A percentile compares a stretch with the other conserved stretches of the same genome.
phyloP scores from a whole-genome alignment of 2,888 invertebrate genomes.

The Drosophila rellima region DNA sequence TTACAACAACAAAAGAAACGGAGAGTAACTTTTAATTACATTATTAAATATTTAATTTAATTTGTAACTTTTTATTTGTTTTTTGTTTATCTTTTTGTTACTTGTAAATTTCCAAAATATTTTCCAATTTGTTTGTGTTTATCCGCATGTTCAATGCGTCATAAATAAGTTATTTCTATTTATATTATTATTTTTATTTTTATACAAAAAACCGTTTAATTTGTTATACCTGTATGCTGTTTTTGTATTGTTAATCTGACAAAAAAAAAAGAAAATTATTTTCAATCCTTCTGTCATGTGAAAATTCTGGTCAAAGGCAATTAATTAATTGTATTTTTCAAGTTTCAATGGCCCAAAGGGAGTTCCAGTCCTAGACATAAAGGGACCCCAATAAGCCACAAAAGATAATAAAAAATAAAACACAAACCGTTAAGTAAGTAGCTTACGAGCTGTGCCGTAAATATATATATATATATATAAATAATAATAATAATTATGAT shows the following conservation, averaged over 20 bases:
- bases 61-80: constrained; percentile 33
- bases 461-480: constrained; percentile 34
- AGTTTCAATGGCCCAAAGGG: constrained; percentile 36
- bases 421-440: constrained; percentile 38
- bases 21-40: constrained; percentile 30
- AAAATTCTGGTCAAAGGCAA: constrained; percentile 73
- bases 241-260: constrained; percentile 63
- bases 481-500: constrained; percentile 37
- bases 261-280: constrained; percentile 39
- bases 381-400: constrained; percentile 19
- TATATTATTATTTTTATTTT: constrained; percentile 39
- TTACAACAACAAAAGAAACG: constrained; percentile 28
- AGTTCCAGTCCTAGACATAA: constrained; percentile 56
- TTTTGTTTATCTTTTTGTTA: constrained; percentile 19
- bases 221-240: constrained; percentile 62
- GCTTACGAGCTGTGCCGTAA: constrained; percentile 54
- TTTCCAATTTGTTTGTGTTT: constrained; percentile 54
- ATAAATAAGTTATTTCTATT: constrained; percentile 61
- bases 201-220: constrained; percentile 7
- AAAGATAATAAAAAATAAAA: constrained; percentile 2
- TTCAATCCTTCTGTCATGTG: constrained; percentile 59
- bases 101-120: constrained; percentile 1
- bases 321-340: constrained; percentile 44
- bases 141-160: constrained; percentile 38
- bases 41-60: constrained; percentile 20